These are phyloP conservation scores for Ia io DNA, from an alignment of 2,113 vertebrate species.

Conservation along the genomic window DNA sequence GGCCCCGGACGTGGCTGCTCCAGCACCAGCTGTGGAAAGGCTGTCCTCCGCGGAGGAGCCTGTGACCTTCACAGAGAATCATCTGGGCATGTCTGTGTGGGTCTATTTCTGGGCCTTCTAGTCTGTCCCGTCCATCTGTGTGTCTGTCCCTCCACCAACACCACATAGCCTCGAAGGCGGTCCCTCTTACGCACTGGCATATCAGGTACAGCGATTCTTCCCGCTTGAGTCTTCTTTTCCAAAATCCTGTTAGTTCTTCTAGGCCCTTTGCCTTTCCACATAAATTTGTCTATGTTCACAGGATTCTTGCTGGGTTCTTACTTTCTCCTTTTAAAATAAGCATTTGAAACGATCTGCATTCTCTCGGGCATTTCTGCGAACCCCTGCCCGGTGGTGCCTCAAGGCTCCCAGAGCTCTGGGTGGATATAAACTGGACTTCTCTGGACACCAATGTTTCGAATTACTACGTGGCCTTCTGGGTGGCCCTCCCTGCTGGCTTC, in stretches of 20 bases:
- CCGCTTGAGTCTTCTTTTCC: not conserved
- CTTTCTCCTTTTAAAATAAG: not conserved
- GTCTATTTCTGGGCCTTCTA: not conserved
- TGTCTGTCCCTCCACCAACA: not conserved
- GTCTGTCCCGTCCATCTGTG: not conserved
- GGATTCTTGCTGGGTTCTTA: not conserved
- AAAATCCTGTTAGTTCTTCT: not conserved
- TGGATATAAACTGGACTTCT: not conserved
- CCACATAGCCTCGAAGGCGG: not conserved
- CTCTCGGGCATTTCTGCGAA: not conserved
- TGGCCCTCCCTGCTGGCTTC: not conserved
- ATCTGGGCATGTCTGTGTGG: not conserved
- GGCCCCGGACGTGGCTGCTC: not conserved
- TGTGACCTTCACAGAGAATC: not conserved
- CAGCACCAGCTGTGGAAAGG: too few species aligned
- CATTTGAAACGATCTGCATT: not conserved
- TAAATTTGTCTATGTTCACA: not conserved
- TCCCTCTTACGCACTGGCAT: not conserved
- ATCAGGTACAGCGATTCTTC: not conserved
- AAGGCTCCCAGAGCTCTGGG: not conserved
- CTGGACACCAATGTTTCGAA: not conserved
- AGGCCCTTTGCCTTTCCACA: not conserved
- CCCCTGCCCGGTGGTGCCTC: not conserved
- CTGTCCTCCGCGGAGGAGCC: not conserved
- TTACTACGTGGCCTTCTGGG: not conserved